Percentiles rank a stretch among this genome's conserved stretches.
Evolutionary conservation across 1,140 invertebrate genomes (phyloP).

Genomic region (Tetragonula clypearis): DNA sequence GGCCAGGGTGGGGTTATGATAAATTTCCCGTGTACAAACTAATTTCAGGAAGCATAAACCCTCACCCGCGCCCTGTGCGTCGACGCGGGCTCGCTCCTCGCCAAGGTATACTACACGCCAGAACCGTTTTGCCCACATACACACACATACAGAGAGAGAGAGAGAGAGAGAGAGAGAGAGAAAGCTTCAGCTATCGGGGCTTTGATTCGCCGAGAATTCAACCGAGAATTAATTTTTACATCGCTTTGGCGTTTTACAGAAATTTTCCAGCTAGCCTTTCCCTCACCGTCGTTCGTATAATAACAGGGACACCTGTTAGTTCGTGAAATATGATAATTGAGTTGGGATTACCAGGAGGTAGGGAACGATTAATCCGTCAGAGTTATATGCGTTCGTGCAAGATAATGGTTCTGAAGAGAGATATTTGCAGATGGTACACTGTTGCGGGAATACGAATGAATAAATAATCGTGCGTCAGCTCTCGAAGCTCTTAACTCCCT

Average conservation of each 20-base stretch:
- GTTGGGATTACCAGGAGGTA: no score
- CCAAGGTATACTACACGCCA: neutral
- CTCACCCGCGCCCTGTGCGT: neutral
- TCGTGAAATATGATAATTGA: neutral
- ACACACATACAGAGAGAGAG: no score
- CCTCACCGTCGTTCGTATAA: neutral
- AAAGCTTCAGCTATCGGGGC: no score
- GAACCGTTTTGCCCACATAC: neutral
- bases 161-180: no score
- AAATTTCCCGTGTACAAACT: constrained; percentile 66
- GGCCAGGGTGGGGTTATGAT: constrained; percentile 56
- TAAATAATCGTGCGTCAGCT: no score
- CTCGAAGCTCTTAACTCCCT: no score
- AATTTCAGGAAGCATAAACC: constrained; percentile 60
- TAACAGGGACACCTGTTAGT: neutral
- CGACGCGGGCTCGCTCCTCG: neutral
- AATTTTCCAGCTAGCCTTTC: neutral
- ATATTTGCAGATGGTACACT: no score
- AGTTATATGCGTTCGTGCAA: neutral
- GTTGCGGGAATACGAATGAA: no score
- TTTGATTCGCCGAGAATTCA: constrained; percentile 11
- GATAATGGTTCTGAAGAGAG: no score
- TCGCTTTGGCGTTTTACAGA: neutral
- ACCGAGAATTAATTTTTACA: constrained; percentile 44
- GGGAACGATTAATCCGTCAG: neutral